phyloP scores from a whole-genome alignment of 2,888 invertebrate genomes.

The Julus scandinavius region DNA sequence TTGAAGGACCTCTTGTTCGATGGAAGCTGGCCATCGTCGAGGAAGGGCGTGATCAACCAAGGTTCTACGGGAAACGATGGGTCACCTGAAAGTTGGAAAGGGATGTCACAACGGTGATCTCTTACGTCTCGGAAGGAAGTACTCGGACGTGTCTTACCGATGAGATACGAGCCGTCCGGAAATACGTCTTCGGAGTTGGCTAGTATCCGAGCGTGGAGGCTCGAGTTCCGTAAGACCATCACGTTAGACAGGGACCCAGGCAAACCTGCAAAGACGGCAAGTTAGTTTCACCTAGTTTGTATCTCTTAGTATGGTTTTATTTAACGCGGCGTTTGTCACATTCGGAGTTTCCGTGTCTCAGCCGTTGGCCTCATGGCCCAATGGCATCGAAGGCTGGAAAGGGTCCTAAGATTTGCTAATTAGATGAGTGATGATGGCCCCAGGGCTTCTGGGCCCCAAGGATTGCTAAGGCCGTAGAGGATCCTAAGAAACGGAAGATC shows the following conservation, averaged over 20 bases:
- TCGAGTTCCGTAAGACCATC: conserved; percentile 3
- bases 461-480: no score
- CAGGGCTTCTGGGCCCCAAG: not conserved
- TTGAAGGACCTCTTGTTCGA: conserved; percentile 8
- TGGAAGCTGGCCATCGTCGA: conserved; percentile 36
- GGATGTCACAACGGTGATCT: no score
- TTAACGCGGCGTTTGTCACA: no score
- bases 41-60: conserved; percentile 50
- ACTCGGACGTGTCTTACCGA: conserved; percentile 5
- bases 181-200: conserved; percentile 22
- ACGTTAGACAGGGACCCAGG: conserved; percentile 34
- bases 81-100: conserved; percentile 9
- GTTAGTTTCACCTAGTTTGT: not conserved
- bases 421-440: no score
- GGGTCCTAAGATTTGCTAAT: no score
- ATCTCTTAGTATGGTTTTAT: not conserved
- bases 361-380: no score
- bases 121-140: not conserved
- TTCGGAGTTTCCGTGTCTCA: no score
- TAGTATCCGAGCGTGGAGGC: conserved; percentile 26
- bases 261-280: conserved; percentile 43
- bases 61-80: conserved; percentile 44
- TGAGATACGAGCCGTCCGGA: conserved; percentile 16
- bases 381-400: no score
- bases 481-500: no score